Evolutionary conservation across 2,113 vertebrate genomes (phyloP).

Genomic region (Paedocypris sp.): DNA sequence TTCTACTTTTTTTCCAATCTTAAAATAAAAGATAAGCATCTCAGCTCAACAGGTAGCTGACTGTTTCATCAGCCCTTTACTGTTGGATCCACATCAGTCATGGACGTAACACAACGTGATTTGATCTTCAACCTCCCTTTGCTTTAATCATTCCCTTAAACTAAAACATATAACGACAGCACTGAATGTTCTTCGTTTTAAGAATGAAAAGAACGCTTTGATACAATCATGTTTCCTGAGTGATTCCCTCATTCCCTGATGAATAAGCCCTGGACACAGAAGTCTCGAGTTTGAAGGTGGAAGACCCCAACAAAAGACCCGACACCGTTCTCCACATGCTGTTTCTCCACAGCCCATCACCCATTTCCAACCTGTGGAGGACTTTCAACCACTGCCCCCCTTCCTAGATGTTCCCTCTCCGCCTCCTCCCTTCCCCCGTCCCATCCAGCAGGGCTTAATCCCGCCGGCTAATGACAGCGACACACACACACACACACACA

Average conservation of each 20-base stretch:
- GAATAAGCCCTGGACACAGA: conserved; percentile 20
- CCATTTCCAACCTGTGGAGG: conserved; percentile 29
- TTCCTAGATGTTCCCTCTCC: conserved; percentile 36
- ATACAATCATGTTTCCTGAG: conserved; percentile 19
- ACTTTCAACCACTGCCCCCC: conserved; percentile 34
- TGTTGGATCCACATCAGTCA: too few species aligned
- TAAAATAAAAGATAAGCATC: too few species aligned
- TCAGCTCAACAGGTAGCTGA: too few species aligned
- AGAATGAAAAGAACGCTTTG: conserved; percentile 13
- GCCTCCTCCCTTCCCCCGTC: conserved; percentile 50
- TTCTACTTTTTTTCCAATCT: too few species aligned
- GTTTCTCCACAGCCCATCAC: conserved; percentile 20
- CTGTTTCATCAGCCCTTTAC: too few species aligned
- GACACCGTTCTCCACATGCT: conserved; percentile 12
- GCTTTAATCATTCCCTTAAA: too few species aligned
- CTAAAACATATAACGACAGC: too few species aligned
- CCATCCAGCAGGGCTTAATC: conserved; percentile 66
- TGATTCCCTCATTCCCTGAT: background rate
- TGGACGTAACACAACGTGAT: too few species aligned
- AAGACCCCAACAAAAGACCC: conserved; percentile 7
- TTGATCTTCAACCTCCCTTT: too few species aligned
- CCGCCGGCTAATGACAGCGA: conserved; percentile 57
- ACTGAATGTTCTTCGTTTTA: background rate
- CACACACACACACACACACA: conserved; percentile 25
- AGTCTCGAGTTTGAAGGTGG: background rate